Percentiles rank a stretch among this genome's conserved stretches.
phyloP scores from a whole-genome alignment of 2,888 invertebrate species.

The Acrobasis repandana region DNA sequence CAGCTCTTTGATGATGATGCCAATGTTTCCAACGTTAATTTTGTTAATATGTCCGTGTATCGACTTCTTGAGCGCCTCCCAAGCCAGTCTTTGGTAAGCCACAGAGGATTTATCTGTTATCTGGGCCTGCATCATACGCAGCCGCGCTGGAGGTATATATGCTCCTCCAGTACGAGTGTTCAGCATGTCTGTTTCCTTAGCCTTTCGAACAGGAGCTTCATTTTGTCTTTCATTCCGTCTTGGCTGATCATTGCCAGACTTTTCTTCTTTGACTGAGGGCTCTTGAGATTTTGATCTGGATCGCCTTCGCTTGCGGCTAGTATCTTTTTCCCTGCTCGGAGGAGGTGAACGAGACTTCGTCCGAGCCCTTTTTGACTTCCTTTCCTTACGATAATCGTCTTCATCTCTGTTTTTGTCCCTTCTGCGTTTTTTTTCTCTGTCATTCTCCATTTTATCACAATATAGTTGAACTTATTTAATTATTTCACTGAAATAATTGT shows the following conservation, averaged over 20 bases:
- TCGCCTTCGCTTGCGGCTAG: conserved; percentile 59
- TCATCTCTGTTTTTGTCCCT: conserved; percentile 57
- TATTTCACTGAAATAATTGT: background rate
- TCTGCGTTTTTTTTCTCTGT: conserved; percentile 58
- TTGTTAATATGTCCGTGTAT: conserved; percentile 99
- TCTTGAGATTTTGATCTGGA: conserved; percentile 60
- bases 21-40: conserved; percentile 97
- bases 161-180: conserved; percentile 96
- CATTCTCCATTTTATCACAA: conserved; percentile 53
- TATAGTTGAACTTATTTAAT: background rate
- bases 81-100: conserved; percentile 97
- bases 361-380: conserved; percentile 55
- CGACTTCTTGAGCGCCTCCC: conserved; percentile 99
- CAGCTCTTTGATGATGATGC: conserved; percentile 94
- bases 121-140: conserved; percentile 97
- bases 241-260: conserved; percentile 39
- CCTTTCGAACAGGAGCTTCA: conserved; percentile 55
- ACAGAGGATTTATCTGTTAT: conserved; percentile 98
- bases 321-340: conserved; percentile 45
- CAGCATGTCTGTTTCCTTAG: conserved; percentile 84
- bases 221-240: conserved; percentile 45
- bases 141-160: conserved; percentile 98
- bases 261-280: conserved; percentile 49
- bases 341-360: conserved; percentile 57
- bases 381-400: conserved; percentile 49